Evolutionary conservation across 2,888 invertebrate genomes (phyloP).

Genomic region (Tipula confusa): DNA sequence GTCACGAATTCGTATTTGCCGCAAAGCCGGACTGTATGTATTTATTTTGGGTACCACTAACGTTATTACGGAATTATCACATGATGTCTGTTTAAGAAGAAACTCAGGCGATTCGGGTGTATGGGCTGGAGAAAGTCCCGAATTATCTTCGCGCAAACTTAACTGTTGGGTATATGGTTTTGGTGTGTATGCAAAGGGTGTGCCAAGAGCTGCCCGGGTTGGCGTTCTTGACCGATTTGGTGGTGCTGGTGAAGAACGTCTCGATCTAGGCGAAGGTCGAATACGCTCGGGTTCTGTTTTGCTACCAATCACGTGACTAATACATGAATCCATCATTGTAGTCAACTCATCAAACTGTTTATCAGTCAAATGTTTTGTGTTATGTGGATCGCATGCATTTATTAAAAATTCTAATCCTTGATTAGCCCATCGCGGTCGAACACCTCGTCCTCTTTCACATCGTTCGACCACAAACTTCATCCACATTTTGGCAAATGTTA

Average conservation of each 20-base stretch:
- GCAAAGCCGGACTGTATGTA: conserved; percentile 45
- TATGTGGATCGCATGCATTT: conserved; percentile 77
- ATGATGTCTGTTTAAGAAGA: conserved; percentile 38
- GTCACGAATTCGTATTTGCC: conserved; percentile 53
- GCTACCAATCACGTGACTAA: conserved; percentile 78
- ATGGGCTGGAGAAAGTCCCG: conserved; percentile 37
- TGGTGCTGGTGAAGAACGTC: conserved; percentile 47
- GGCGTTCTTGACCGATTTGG: conserved; percentile 46
- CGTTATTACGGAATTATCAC: conserved; percentile 32
- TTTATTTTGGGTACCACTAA: conserved; percentile 34
- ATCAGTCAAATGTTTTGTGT: conserved; percentile 71
- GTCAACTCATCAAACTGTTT: conserved; percentile 76
- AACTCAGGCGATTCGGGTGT: conserved; percentile 43
- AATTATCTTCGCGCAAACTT: conserved; percentile 47
- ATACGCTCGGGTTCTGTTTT: conserved; percentile 51
- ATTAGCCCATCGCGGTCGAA: conserved; percentile 81
- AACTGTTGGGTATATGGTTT: conserved; percentile 48
- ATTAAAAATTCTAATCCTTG: conserved; percentile 85
- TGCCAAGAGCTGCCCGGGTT: conserved; percentile 50
- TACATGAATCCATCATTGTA: conserved; percentile 74
- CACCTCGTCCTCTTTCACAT: conserved; percentile 77
- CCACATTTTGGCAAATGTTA: conserved; percentile 76
- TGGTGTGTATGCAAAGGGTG: conserved; percentile 45
- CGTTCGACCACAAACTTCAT: conserved; percentile 81
- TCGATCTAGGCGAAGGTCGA: conserved; percentile 48